phyloP scores from a whole-genome alignment of 2,113 vertebrate genomes.

The Gopherus flavomarginatus region DNA sequence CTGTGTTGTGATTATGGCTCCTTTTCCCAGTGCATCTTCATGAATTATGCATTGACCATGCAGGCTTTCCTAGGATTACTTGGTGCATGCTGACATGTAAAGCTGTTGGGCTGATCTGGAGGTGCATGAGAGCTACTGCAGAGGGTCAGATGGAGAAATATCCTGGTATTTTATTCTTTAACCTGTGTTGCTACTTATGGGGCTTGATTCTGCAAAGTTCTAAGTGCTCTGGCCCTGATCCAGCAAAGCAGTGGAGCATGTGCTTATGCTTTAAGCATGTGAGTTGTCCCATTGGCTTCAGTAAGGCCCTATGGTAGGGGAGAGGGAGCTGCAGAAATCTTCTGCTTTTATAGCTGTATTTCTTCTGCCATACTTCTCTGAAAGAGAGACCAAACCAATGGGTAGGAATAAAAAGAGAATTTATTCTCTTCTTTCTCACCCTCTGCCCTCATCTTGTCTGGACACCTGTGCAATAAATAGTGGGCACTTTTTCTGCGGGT shows the following conservation, averaged over 20 bases:
- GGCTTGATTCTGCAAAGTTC: not conserved
- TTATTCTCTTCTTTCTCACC: not conserved
- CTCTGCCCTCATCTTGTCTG: not conserved
- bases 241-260: not conserved
- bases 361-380: not conserved
- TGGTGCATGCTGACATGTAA: slow-evolving; percentile 15
- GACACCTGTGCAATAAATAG: not conserved
- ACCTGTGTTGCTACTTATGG: not conserved
- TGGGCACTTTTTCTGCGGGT: not conserved
- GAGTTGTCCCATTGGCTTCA: not conserved
- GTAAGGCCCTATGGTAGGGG: not conserved
- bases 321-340: not conserved
- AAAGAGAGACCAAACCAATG: not conserved
- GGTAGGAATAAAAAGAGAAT: not conserved
- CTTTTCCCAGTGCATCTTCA: slow-evolving; percentile 35
- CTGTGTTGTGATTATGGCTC: not conserved
- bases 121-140: not conserved
- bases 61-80: slow-evolving; percentile 40
- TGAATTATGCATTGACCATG: slow-evolving; percentile 62
- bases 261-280: not conserved
- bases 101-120: not conserved
- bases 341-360: not conserved
- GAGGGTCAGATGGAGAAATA: not conserved
- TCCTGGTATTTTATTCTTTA: not conserved
- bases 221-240: slow-evolving; percentile 35